These are phyloP conservation scores for Brenthis ino DNA, from an alignment of 2,888 invertebrate genomes.

Conservation along the genomic window DNA sequence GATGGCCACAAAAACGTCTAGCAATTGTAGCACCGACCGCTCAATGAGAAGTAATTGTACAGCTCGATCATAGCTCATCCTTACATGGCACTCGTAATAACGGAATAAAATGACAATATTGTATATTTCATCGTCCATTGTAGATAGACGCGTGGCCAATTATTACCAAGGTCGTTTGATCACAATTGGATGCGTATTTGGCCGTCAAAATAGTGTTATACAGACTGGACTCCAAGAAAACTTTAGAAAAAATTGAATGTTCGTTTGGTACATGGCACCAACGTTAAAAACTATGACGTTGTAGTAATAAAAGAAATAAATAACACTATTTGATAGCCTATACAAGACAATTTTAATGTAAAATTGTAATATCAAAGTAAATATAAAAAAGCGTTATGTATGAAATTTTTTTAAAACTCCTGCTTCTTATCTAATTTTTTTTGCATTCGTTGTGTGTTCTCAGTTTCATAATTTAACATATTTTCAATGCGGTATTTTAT, in stretches of 20 bases:
- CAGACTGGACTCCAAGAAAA: not conserved
- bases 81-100: slow-evolving; percentile 43
- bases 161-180: slow-evolving; percentile 30
- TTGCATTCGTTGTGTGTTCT: slow-evolving; percentile 8
- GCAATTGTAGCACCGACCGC: slow-evolving; percentile 72
- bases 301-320: not conserved
- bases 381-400: not conserved
- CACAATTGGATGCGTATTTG: slow-evolving; percentile 6
- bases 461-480: slow-evolving; percentile 4
- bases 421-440: slow-evolving; percentile 9
- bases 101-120: slow-evolving; percentile 33
- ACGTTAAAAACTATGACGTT: not conserved
- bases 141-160: slow-evolving; percentile 17
- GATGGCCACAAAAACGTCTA: slow-evolving; percentile 59
- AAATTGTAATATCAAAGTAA: not conserved
- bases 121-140: slow-evolving; percentile 38
- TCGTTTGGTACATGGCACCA: too few species aligned
- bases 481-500: slow-evolving; percentile 5
- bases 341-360: not conserved
- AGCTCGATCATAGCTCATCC: slow-evolving; percentile 60
- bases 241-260: too few species aligned
- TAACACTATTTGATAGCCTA: not conserved
- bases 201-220: not conserved
- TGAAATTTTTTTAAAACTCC: slow-evolving; percentile 3
- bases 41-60: slow-evolving; percentile 73